Evolutionary conservation across 1,140 invertebrate genomes (phyloP), one percentile per base, ranked within the genome.

Genomic region (Condylostylus longicornis): DNA sequence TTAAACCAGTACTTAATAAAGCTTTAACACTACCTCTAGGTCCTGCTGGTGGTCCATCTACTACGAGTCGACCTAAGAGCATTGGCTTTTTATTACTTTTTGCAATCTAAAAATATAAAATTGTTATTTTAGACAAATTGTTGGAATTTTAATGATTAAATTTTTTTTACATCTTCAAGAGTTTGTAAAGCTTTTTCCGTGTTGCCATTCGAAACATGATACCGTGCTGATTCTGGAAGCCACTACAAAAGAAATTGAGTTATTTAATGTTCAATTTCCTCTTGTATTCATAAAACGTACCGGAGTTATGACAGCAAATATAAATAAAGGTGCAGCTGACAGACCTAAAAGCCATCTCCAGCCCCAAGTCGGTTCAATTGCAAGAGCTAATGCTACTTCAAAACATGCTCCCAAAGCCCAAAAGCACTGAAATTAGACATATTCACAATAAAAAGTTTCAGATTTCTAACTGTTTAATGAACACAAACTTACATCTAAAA

Each of bases 371-470:
- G 89, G 88, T 82, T 95, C 95, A 19, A 96, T 74, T 18, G 87
- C 70, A 33, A 95, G 65, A 15, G 91, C 90, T 37, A 96, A 62
- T 15, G 89, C 71, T 15, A 94, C 86, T 67, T 91, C 86, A 53
- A 91, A 76, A 64, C 85, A 90, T 8, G 89, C 87, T 30, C 90
- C 90, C 28, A 95, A 67, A 2, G 89, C 88, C 89, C 90, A 96
- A 63, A 95, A 96, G 67, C 88, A 87, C 83, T 90, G 58, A 19
- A 70, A 52, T 55, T 20, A 13, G 25, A 20, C 20, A 37, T 20
- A 18, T 12, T 9, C 4, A 34, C 29, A 41, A 12, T 41, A 22
- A 18, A n/a, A 25, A 8, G 18, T 10, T 18, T n/a, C n/a, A n/a
- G n/a, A n/a, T n/a, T n/a, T n/a, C n/a, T n/a, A n/a, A n/a, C n/a